Evolutionary conservation across 30 jellyfish, hydroid and myxozoan species (phyloP).

Genomic region (Aurelia aurita complex sp. Pacific): DNA sequence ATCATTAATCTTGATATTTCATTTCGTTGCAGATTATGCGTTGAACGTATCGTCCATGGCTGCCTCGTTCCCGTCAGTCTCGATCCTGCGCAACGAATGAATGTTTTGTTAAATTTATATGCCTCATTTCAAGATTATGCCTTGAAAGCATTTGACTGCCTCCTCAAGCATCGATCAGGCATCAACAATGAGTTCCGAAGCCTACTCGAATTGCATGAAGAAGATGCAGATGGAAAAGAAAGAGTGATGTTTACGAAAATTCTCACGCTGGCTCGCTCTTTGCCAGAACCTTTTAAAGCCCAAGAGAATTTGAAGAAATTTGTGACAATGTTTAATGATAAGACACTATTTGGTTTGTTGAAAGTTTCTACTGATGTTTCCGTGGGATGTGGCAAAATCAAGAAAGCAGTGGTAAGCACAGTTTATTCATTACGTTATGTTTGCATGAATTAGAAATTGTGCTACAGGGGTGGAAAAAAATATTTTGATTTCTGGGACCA

Average conservation of each 20-base stretch:
- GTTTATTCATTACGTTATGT: too few relatives aligned
- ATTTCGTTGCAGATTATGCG: slow-evolving; percentile 64
- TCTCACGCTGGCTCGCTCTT: slow-evolving; percentile 41
- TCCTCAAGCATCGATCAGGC: slow-evolving; percentile 50
- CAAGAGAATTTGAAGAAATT: slow-evolving; percentile 90
- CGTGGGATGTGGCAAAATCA: slow-evolving; percentile 72
- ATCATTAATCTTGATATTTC: not conserved
- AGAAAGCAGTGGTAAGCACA: slow-evolving; percentile 67
- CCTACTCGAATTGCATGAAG: slow-evolving; percentile 42
- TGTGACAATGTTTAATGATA: slow-evolving; percentile 62
- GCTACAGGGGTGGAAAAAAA: too few relatives aligned
- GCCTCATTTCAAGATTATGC: slow-evolving; percentile 76
- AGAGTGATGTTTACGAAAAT: slow-evolving; percentile 19
- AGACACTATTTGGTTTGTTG: slow-evolving; percentile 48
- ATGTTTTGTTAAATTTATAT: slow-evolving; percentile 63
- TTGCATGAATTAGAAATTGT: not conserved
- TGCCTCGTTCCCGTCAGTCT: slow-evolving; percentile 93
- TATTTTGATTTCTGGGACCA: too few relatives aligned
- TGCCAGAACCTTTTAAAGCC: slow-evolving; percentile 91
- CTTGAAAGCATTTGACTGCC: slow-evolving; percentile 49
- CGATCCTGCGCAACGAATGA: slow-evolving; percentile 72
- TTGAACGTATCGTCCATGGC: slow-evolving; percentile 91
- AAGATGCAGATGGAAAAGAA: slow-evolving; percentile 37
- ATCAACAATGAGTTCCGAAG: slow-evolving; percentile 46
- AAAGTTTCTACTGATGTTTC: slow-evolving; percentile 45